Percentiles rank a stretch among this genome's conserved stretches.
Evolutionary conservation across 2,888 invertebrate species (phyloP).

Genomic region (Cabera pusaria): DNA sequence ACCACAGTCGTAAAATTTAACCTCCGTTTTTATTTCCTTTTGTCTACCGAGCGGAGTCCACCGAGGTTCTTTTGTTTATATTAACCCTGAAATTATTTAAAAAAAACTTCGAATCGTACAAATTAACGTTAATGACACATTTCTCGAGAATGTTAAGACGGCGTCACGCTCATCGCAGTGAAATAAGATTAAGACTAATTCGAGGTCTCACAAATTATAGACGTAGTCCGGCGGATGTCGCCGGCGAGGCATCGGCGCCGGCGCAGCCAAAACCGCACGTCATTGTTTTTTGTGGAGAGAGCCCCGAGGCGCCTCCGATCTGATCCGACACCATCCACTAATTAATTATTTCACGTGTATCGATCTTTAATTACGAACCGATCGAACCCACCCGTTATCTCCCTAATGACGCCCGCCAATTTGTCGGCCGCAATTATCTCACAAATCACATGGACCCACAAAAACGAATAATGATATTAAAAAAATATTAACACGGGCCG

Average conservation of each 20-base stretch:
- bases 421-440: slow-evolving; percentile 79
- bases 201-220: slow-evolving; percentile 81
- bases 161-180: slow-evolving; percentile 77
- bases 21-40: slow-evolving; percentile 41
- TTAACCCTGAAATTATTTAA: slow-evolving; percentile 49
- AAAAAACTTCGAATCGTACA: slow-evolving; percentile 60
- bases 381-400: slow-evolving; percentile 72
- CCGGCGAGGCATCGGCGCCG: slow-evolving; percentile 71
- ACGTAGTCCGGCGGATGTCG: slow-evolving; percentile 75
- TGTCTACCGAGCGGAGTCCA: slow-evolving; percentile 32
- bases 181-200: slow-evolving; percentile 79
- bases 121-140: slow-evolving; percentile 81
- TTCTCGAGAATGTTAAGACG: slow-evolving; percentile 62
- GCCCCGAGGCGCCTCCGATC: slow-evolving; percentile 66
- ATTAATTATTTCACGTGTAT: slow-evolving; percentile 83
- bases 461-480: slow-evolving; percentile 75
- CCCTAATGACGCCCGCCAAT: slow-evolving; percentile 76
- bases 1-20: slow-evolving; percentile 43
- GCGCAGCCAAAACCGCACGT: slow-evolving; percentile 77
- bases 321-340: slow-evolving; percentile 67
- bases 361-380: slow-evolving; percentile 79
- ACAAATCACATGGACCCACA: slow-evolving; percentile 68
- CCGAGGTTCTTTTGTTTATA: slow-evolving; percentile 43
- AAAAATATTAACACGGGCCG: slow-evolving; percentile 74
- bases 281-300: slow-evolving; percentile 79